phyloP scores from a whole-genome alignment of 2,113 vertebrate species.

The Podarcis muralis region DNA sequence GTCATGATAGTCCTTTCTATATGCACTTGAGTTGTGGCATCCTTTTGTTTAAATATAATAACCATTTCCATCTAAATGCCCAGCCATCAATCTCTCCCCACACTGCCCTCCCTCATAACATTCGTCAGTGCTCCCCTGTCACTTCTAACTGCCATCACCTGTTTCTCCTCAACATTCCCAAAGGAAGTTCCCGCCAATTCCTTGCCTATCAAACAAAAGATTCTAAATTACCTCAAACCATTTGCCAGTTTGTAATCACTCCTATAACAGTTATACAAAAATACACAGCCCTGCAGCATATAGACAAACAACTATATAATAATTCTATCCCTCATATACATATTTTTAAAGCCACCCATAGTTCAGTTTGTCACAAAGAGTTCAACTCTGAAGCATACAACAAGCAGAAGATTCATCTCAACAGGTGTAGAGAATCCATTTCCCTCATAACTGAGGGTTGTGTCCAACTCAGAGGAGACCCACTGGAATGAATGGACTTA shows the following conservation, averaged over 20 bases:
- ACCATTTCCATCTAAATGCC: neutral
- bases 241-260: neutral
- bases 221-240: neutral
- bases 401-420: neutral
- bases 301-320: neutral
- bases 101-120: neutral
- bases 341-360: neutral
- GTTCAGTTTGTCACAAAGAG: neutral
- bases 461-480: too few relatives aligned
- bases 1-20: neutral
- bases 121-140: neutral
- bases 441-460: neutral
- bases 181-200: neutral
- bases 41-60: neutral
- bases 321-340: neutral
- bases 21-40: neutral
- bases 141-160: neutral
- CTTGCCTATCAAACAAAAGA: neutral
- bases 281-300: neutral
- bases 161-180: neutral
- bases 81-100: neutral
- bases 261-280: neutral
- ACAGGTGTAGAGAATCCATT: neutral
- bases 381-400: neutral
- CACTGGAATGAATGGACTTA: too few relatives aligned